A percentile compares a stretch with the other conserved stretches of the same genome.
These are phyloP conservation scores for Psilanteris sp. DNA, from an alignment of 1,140 invertebrate species.

Conservation along the genomic window DNA sequence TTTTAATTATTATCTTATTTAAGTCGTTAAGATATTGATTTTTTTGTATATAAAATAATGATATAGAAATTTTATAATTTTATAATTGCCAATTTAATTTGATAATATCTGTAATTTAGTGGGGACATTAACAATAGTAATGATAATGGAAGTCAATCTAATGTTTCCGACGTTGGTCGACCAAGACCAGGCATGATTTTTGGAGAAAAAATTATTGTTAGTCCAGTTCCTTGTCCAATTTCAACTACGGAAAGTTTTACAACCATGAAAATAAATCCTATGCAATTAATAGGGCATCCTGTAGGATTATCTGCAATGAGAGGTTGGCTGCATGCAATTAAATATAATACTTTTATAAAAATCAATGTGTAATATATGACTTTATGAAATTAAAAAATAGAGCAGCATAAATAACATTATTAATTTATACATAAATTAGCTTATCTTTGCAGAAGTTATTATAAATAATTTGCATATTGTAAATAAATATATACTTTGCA, in stretches of 20 bases:
- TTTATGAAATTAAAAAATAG: no score
- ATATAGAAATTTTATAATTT: no score
- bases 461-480: no score
- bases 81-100: no score
- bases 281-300: conserved; percentile 69
- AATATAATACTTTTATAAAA: conserved; percentile 10
- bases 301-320: conserved; percentile 63
- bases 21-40: no score
- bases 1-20: no score
- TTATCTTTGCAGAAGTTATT: no score
- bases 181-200: conserved; percentile 72
- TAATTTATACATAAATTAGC: no score
- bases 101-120: no score
- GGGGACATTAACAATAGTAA: conserved; percentile 1
- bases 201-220: conserved; percentile 76
- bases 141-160: not conserved
- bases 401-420: no score
- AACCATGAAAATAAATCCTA: conserved; percentile 73
- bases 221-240: conserved; percentile 75
- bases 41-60: no score
- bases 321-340: conserved; percentile 58
- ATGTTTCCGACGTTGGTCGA: conserved; percentile 63
- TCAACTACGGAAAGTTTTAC: conserved; percentile 76
- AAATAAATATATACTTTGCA: no score
- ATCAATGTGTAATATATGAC: not conserved